Evolutionary conservation across 1,140 invertebrate genomes (phyloP).

Genomic region (Ceratosolen fusciceps): DNA sequence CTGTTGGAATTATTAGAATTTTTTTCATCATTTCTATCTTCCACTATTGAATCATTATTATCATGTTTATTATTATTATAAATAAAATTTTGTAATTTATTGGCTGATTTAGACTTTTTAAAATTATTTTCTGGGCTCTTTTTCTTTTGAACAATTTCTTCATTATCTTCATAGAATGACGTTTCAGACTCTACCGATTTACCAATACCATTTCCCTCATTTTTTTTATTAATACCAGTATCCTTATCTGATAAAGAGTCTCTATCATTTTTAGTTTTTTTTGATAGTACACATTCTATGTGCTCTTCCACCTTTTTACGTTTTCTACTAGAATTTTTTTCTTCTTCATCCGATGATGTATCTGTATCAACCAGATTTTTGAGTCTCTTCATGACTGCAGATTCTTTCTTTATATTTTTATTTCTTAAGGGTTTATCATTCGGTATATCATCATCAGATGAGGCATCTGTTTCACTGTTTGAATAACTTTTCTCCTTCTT

Average conservation of each 20-base stretch:
- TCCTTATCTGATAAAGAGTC: neutral
- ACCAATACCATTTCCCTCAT: neutral
- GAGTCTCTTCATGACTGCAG: neutral
- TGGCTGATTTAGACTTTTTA: neutral
- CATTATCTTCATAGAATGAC: neutral
- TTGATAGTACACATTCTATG: neutral
- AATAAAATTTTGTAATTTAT: conserved; percentile 34
- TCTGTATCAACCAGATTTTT: conserved; percentile 44
- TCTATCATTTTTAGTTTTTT: conserved; percentile 22
- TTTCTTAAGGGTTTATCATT: neutral
- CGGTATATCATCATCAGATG: conserved; percentile 7
- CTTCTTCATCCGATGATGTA: conserved; percentile 40
- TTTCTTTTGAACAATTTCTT: neutral
- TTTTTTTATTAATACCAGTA: neutral
- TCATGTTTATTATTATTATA: neutral
- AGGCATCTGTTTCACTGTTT: conserved; percentile 6
- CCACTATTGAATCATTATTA: neutral
- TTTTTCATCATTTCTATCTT: neutral
- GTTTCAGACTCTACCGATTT: neutral
- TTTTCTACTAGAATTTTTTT: neutral
- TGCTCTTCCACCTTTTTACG: conserved; percentile 6
- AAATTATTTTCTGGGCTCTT: neutral
- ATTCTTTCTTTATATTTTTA: conserved; percentile 41
- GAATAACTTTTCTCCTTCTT: conserved; percentile 2
- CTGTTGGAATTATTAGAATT: neutral